A percentile compares a stretch with the other conserved stretches of the same genome.
Evolutionary conservation across 2,113 vertebrate genomes (phyloP).

Genomic region (Etheostoma spectabile): DNA sequence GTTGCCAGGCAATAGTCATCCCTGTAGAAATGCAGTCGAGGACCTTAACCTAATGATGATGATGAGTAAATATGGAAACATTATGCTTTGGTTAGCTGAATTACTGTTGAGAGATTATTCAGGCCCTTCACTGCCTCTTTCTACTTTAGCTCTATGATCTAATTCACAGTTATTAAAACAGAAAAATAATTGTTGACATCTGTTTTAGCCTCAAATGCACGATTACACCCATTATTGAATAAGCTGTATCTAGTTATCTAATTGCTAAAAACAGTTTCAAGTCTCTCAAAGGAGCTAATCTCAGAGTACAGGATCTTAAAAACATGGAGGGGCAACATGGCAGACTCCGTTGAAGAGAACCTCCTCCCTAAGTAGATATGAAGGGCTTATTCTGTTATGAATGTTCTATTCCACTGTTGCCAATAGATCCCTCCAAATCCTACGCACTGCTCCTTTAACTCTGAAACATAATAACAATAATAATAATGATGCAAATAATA

Average conservation of each 20-base stretch:
- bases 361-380: no score
- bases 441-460: no score
- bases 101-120: neutral
- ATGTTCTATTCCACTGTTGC: no score
- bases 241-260: neutral
- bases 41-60: neutral
- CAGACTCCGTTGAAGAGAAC: no score
- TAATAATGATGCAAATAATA: no score
- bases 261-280: neutral
- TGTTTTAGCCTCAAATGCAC: neutral
- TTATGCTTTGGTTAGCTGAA: neutral
- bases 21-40: slow-evolving; percentile 44
- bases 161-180: neutral
- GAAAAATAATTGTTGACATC: neutral
- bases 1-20: slow-evolving; percentile 72
- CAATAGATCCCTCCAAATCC: no score
- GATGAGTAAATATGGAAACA: slow-evolving; percentile 15
- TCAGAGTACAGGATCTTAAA: neutral
- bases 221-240: neutral
- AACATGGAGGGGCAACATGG: no score
- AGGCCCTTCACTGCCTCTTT: neutral
- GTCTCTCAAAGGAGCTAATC: neutral
- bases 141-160: neutral
- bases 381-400: no score
- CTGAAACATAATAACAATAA: no score